A percentile compares a stretch with the other conserved stretches of the same genome.
Evolutionary conservation across 2,888 invertebrate species (phyloP).

Genomic region (Pristionchus maxplancki): DNA sequence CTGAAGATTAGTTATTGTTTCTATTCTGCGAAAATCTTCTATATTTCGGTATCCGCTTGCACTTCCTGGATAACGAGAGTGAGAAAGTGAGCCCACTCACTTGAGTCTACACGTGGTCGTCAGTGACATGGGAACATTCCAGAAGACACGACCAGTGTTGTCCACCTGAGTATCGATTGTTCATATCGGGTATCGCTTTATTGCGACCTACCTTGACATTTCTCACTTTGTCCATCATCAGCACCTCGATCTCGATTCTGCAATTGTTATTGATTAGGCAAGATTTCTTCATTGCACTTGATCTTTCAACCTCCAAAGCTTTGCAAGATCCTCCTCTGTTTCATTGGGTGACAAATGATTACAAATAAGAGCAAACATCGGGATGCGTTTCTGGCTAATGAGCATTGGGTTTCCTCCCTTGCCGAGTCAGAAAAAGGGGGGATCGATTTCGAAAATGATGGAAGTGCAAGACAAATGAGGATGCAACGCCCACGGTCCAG

Average conservation of each 20-base stretch:
- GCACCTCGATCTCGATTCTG: conserved; percentile 36
- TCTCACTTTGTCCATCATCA: conserved; percentile 48
- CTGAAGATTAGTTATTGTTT: background rate
- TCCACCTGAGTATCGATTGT: background rate
- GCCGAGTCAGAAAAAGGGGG: background rate
- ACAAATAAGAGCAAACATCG: background rate
- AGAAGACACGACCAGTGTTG: conserved; percentile 20
- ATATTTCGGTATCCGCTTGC: background rate
- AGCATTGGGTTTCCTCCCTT: background rate
- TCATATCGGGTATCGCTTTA: background rate
- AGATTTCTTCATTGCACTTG: no score
- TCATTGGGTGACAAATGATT: background rate
- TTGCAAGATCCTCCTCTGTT: no score
- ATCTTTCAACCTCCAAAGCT: no score
- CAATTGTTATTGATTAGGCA: background rate
- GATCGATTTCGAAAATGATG: background rate
- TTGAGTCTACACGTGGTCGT: conserved; percentile 17
- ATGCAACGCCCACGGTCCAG: background rate
- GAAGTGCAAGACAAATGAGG: background rate
- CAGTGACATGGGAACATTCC: conserved; percentile 44
- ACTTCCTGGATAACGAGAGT: no score
- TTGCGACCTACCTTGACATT: conserved; percentile 10
- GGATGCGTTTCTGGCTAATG: conserved; percentile 1
- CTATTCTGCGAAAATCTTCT: background rate
- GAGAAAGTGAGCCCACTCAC: background rate